Evolutionary conservation across 2,113 vertebrate genomes (phyloP).

Genomic region (Phalacrocorax aristotelis): DNA sequence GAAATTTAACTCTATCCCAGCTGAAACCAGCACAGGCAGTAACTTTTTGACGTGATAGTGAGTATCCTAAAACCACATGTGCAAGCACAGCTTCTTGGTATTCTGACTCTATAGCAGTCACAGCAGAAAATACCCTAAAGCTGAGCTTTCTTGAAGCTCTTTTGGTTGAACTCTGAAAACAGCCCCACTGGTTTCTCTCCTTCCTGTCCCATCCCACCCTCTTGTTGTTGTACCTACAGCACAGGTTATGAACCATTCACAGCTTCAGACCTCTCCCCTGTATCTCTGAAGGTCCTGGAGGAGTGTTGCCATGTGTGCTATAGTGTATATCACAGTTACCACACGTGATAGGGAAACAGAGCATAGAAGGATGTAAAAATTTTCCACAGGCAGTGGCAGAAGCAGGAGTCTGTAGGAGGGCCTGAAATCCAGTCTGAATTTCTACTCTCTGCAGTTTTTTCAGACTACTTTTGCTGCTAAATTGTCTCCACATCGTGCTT

Average conservation of each 20-base stretch:
- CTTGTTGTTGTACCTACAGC: not conserved
- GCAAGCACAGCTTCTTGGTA: not conserved
- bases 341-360: rapidly evolving
- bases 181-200: not conserved
- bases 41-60: not conserved
- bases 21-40: not conserved
- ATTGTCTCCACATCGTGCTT: not conserved
- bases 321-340: not conserved
- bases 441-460: not conserved
- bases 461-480: not conserved
- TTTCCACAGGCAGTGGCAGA: not conserved
- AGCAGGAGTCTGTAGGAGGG: not conserved
- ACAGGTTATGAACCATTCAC: not conserved
- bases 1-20: too few species aligned
- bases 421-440: not conserved
- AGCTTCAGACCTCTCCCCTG: not conserved
- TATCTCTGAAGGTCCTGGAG: not conserved
- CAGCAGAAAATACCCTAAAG: not conserved
- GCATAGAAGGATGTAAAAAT: not conserved
- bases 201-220: not conserved
- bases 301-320: not conserved
- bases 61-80: not conserved
- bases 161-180: not conserved
- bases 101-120: not conserved
- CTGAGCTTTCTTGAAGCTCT: not conserved